Base-by-base conservation (phyloP, 2,888 invertebrate species). In the Troilus luridus region DNA sequence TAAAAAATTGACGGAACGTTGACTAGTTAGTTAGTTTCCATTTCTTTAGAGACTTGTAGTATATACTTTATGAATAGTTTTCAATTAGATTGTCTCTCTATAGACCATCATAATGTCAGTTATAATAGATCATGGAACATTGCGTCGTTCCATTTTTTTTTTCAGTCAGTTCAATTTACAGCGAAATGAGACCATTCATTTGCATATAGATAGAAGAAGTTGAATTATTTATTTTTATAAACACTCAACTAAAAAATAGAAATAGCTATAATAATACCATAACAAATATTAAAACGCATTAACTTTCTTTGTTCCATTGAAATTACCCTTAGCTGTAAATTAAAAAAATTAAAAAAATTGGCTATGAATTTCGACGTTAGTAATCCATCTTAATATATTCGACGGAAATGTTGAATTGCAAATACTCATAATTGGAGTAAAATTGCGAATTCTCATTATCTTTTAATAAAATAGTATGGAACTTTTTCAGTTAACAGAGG, bases 161-260 rank as follows among this genome's bases (percentile, higher is more conserved):
- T 27, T 77, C 11, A 11, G 19, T 41, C 72, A 77, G 27, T 77
- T 77, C 72, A 77, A 77, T 41, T 77, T 7, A 19, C 7, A 9
- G 10, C 0, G 24, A 8, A 72, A 72, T 7, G 41, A 41, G n/a
- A 17, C 19, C 19, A 17, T 27, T 19, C 27, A 77, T 77, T 77
- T 77, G 41, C 72, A 77, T 77, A 19, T 77, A 77, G 41, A 77
- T 77, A 77, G 72, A 17, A 77, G n/a, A 41, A 77, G 27, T 17
- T 41, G 17, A 14, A 41, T 41, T 77, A 77, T 41, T 67, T 24
- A 72, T 17, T 12, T 41, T 41, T 77, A 77, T 41, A 27, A 77
- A 77, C 7, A 77, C 41, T 77, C 8, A 77, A 41, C 7, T 8
- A 77, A 41, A 41, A 41, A 67, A 41, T 41, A 9, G 7, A 0